Conservation (phyloP, 92 coral and sea anemone species). For the Epizoanthus scotinus region DNA sequence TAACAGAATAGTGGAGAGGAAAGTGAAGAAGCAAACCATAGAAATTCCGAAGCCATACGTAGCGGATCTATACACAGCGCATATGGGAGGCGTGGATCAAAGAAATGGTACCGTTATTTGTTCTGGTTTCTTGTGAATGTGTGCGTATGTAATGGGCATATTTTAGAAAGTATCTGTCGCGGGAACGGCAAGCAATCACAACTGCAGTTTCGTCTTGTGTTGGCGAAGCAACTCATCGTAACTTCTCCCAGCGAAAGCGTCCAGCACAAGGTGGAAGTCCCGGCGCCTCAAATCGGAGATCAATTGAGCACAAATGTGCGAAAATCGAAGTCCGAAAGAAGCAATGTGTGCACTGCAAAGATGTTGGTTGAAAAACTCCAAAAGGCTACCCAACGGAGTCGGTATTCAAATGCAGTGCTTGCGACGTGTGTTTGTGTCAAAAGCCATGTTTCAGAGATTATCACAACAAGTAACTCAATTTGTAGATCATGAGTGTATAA, state of each 20-base stretch:
- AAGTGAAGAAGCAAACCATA: neutral
- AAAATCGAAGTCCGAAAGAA: too few relatives aligned
- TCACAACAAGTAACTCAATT: neutral
- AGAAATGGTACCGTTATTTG: constrained; percentile 21
- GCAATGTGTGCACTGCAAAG: too few relatives aligned
- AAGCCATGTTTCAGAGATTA: too few relatives aligned
- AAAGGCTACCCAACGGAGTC: too few relatives aligned
- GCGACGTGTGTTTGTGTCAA: too few relatives aligned
- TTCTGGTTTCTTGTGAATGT: neutral
- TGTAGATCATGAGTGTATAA: too few relatives aligned
- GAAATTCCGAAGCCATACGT: constrained; percentile 5
- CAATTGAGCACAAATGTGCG: too few relatives aligned
- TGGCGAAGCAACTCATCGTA: constrained; percentile 8
- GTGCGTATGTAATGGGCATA: neutral
- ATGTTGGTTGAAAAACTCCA: too few relatives aligned
- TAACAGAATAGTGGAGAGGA: neutral
- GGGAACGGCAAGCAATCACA: neutral
- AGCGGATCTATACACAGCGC: neutral
- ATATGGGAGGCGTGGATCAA: constrained; percentile 31
- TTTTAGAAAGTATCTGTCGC: neutral
- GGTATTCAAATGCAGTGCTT: too few relatives aligned
- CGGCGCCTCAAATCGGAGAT: too few relatives aligned
- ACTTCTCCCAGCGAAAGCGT: too few relatives aligned
- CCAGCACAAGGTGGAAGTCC: too few relatives aligned
- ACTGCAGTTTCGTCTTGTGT: neutral